Evolutionary conservation across 2,113 vertebrate genomes (phyloP).

Genomic region (Pluvianellus socialis): DNA sequence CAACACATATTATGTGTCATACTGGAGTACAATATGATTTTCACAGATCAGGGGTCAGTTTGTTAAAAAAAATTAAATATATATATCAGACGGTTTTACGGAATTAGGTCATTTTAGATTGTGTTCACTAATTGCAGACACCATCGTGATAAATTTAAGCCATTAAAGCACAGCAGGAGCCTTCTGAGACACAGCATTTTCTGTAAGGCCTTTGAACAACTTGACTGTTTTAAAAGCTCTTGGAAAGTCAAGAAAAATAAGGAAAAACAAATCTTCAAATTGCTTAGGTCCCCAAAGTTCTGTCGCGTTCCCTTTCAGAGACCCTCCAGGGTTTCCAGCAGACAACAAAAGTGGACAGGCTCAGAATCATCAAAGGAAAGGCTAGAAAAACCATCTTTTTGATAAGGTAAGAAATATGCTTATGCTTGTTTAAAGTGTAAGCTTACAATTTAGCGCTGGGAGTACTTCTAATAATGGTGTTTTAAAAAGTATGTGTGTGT

Average conservation of each 20-base stretch:
- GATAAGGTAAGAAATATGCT: constrained; percentile 28
- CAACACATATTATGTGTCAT: neutral
- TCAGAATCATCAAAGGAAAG: constrained; percentile 22
- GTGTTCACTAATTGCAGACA: constrained; percentile 35
- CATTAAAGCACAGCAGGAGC: constrained; percentile 62
- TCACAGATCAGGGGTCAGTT: neutral
- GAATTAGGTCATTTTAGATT: constrained; percentile 43
- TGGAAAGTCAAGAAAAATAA: constrained; percentile 35
- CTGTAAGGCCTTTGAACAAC: constrained; percentile 39
- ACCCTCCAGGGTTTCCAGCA: constrained; percentile 5
- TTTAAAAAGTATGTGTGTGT: neutral
- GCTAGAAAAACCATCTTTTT: neutral
- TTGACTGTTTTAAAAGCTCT: constrained; percentile 45
- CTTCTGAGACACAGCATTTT: constrained; percentile 56
- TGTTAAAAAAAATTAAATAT: neutral
- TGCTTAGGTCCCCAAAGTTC: neutral
- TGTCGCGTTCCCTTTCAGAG: neutral
- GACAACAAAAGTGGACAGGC: neutral
- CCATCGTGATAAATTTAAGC: constrained; percentile 49
- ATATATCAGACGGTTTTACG: neutral
- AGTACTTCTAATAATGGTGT: neutral
- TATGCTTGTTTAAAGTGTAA: constrained; percentile 17
- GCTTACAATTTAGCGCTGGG: neutral
- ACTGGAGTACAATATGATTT: neutral
- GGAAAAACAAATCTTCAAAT: constrained; percentile 31